Evolutionary conservation across 1,140 invertebrate genomes (phyloP).

Genomic region (Drosophila pandora): DNA sequence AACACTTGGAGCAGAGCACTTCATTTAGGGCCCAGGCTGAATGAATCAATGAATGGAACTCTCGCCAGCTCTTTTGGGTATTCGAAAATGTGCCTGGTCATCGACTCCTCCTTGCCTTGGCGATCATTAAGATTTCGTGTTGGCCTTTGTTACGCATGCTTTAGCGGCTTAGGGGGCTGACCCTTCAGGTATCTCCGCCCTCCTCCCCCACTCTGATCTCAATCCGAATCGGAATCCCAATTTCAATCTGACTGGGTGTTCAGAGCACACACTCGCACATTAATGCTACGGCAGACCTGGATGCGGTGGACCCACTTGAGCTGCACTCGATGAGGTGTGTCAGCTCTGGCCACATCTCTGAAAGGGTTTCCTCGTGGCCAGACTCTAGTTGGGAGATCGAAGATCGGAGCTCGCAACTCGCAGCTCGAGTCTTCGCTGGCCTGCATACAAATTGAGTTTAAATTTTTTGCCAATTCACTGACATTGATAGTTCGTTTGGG

Average conservation of each 20-base stretch:
- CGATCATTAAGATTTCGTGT: slow-evolving; percentile 78
- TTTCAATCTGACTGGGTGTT: slow-evolving; percentile 62
- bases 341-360: slow-evolving; percentile 55
- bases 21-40: slow-evolving; percentile 67
- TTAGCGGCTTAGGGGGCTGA: slow-evolving; percentile 61
- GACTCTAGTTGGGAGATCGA: slow-evolving; percentile 22
- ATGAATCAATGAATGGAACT: slow-evolving; percentile 77
- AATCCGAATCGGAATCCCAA: slow-evolving; percentile 21
- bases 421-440: slow-evolving; percentile 33
- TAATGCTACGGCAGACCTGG: slow-evolving; percentile 71
- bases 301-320: slow-evolving; percentile 63
- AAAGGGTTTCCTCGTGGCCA: slow-evolving; percentile 73
- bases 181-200: neutral
- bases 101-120: slow-evolving; percentile 68
- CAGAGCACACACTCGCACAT: slow-evolving; percentile 47
- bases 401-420: no score
- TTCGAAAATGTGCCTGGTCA: slow-evolving; percentile 65
- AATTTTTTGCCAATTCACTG: slow-evolving; percentile 83
- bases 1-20: slow-evolving; percentile 60
- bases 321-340: slow-evolving; percentile 71
- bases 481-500: slow-evolving; percentile 83
- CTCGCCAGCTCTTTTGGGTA: slow-evolving; percentile 44
- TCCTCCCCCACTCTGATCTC: slow-evolving; percentile 21
- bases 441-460: slow-evolving; percentile 83
- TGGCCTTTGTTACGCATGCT: slow-evolving; percentile 78